phyloP scores from a whole-genome alignment of 2,888 invertebrate genomes.

The Aphidoletes aphidimyza region DNA sequence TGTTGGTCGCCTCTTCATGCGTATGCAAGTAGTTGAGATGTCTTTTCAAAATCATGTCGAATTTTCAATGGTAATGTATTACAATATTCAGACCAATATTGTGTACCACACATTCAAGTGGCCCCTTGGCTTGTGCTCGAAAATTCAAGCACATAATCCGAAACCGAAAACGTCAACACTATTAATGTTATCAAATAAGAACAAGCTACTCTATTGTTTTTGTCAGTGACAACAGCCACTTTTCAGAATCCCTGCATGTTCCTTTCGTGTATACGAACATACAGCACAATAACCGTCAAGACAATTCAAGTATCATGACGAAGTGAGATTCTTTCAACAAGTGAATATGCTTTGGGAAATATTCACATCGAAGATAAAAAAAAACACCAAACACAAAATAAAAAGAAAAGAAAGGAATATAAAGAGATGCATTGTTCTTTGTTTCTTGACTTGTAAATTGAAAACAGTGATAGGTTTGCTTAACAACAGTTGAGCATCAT shows the following conservation, averaged over 20 bases:
- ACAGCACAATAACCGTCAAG: background rate
- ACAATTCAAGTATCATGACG: background rate
- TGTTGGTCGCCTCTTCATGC: too few species aligned
- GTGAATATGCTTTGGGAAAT: background rate
- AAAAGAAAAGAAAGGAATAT: too few species aligned
- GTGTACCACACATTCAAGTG: background rate
- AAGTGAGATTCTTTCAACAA: background rate
- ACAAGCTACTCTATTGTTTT: background rate
- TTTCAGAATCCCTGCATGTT: background rate
- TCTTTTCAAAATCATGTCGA: too few species aligned
- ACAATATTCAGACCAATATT: background rate
- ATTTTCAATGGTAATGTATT: background rate
- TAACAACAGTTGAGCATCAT: too few species aligned
- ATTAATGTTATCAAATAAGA: background rate
- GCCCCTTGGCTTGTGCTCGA: background rate
- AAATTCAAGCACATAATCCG: background rate
- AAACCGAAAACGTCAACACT: background rate
- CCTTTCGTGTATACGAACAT: background rate
- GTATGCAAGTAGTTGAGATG: too few species aligned
- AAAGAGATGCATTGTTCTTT: too few species aligned
- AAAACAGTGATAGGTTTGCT: too few species aligned
- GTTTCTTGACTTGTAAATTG: too few species aligned
- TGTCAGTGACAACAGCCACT: background rate
- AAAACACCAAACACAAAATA: too few species aligned
- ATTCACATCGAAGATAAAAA: too few species aligned